Evolutionary conservation across 2,113 vertebrate species (phyloP), one percentile per base, ranked within the genome.

Genomic region (Xyliphius kryptos): DNA sequence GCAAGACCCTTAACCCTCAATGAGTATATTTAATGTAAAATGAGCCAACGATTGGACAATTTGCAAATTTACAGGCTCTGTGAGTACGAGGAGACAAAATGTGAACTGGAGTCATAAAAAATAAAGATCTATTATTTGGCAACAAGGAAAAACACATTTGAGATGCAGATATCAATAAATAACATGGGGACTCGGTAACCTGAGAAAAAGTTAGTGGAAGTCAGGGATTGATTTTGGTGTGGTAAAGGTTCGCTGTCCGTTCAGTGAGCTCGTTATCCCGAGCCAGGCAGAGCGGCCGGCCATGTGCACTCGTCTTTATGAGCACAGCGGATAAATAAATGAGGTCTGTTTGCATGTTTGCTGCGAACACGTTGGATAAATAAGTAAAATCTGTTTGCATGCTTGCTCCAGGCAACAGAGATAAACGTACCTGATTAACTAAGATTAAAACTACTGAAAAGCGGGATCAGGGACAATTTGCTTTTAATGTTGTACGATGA

Each of bases 171-270:
- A 84, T 86, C 79, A 77, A 81, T 80, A 82, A 70, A 75, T 78
- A 77, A 71, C 74, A 71, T 66, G 56, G 69, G 63, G 71, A 77
- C 84, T 81, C 86, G 79, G 83, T 83, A 81, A 82, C 65, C 74
- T 75, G 72, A 81, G 77, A 73, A 68, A 76, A 79, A 75, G 71
- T 79, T 73, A 78, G 62, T 21, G 60, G 66, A 61, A 75, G 73
- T 69, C 64, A 75, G 22, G 46, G 9, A 17, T 66, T 56, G 74
- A 80, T 80, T 73, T 81, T 77, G 73, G 72, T 73, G 70, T 51
- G 22, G 54, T 32, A 44, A 44, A 53, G 38, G 11, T 13, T 32
- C 17, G 11, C 11, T 13, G 11, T 58, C 32, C 56, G 37, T 14
- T 16, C 14, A n/a, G 47, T 57, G n/a, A 1, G 8, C 40, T 63